These are phyloP conservation scores for Diorhabda sublineata DNA, from an alignment of 1,140 invertebrate genomes.

Conservation along the genomic window DNA sequence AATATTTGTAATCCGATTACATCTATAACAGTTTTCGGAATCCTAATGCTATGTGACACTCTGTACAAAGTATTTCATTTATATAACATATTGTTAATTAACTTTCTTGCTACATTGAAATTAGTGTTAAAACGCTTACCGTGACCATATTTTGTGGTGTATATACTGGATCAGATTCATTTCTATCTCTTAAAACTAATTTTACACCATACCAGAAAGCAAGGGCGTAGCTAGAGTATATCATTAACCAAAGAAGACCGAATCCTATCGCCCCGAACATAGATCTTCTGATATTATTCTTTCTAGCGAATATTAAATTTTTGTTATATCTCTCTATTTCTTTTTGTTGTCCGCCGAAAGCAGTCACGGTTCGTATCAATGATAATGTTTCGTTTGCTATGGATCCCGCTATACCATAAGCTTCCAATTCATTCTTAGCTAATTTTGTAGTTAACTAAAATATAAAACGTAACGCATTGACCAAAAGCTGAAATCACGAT, in stretches of 20 bases:
- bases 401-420: constrained; percentile 70
- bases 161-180: constrained; percentile 53
- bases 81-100: no score
- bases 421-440: constrained; percentile 58
- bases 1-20: no score
- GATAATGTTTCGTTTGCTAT: constrained; percentile 79
- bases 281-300: constrained; percentile 66
- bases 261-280: constrained; percentile 66
- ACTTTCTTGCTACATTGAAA: no score
- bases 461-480: background rate
- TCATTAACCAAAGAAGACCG: constrained; percentile 69
- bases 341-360: constrained; percentile 73
- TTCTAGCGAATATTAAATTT: constrained; percentile 57
- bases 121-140: constrained; percentile 49
- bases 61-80: no score
- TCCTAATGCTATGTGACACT: no score
- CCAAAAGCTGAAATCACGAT: no score
- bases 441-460: constrained; percentile 41
- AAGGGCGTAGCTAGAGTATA: constrained; percentile 71
- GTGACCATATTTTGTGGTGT: constrained; percentile 63
- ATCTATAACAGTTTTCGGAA: no score
- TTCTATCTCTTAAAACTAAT: constrained; percentile 58
- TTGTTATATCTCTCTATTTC: constrained; percentile 65
- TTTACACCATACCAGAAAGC: constrained; percentile 81
- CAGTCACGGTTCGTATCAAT: constrained; percentile 73